Base-by-base conservation (phyloP, 2,888 invertebrate genomes). In the Drosophila cracens region DNA sequence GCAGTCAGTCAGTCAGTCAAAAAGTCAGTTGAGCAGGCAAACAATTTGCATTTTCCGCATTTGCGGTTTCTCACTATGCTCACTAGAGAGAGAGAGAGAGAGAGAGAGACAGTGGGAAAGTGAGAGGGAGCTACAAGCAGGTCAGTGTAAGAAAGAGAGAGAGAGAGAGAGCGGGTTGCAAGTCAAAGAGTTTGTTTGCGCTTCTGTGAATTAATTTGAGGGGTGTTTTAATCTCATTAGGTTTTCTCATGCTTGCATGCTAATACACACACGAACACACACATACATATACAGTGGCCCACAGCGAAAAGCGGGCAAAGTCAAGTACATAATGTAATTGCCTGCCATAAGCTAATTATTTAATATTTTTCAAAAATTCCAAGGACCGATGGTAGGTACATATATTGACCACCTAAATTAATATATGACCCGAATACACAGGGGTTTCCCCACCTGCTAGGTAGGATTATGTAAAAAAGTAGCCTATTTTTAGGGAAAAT, bases 211-310 rank as follows among this genome's bases (percentile, higher is more conserved):
- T 83, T 89, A 90, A 88, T 90, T 83, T 78, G 60, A 70, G 82
- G 91, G 91, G 89, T 84, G 91, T 88, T 86, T 70, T 91, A 91
- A 92, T 90, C 91, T 83, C 87, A 88, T 89, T 91, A 83, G 81
- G 18, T 16, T 78, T 85, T 77, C 76, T 81, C 74, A 69, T 27
- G 69, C 52, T 69, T 29, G 46, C 43, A 40, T 27, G 5, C n/a
- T n/a, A 8, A 46, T 21, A 21, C 18, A 43, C 4, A 46, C 4
- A 46, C 10, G 1, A 5, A 34, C 34, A 13, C 34, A n/a, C 0
- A 52, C 1, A 31, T 6, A 53, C 2, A 16, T 4, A 33, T 4
- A 8, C 18, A n/a, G n/a, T n/a, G n/a, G n/a, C n/a, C n/a, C n/a
- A n/a, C n/a, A n/a, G n/a, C n/a, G n/a, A n/a, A n/a, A n/a, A n/a